These are phyloP conservation scores for Brachionus calyciflorus DNA, from an alignment of 1,140 invertebrate species.

Conservation along the genomic window DNA sequence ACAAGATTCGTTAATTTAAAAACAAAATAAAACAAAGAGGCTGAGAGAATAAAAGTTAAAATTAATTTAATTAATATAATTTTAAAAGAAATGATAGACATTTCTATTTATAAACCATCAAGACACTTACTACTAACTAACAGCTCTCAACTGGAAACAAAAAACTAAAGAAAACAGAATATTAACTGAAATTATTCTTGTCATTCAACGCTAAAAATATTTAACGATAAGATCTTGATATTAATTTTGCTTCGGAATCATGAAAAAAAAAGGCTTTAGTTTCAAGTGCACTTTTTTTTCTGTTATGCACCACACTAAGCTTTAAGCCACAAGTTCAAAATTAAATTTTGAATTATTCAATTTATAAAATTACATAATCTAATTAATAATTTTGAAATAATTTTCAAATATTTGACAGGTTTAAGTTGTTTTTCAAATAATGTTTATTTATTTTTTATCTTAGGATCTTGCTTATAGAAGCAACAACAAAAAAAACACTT, in stretches of 20 bases:
- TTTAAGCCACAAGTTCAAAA: too few relatives aligned
- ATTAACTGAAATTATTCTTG: conserved; percentile 39
- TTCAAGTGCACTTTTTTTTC: not conserved
- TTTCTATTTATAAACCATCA: not conserved
- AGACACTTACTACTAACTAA: not conserved
- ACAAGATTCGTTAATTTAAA: conserved; percentile 10
- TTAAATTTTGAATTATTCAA: too few relatives aligned
- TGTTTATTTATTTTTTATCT: too few relatives aligned
- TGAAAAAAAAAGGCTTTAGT: too few relatives aligned
- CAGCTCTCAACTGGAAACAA: conserved; percentile 22
- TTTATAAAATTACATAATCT: too few relatives aligned
- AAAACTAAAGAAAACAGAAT: too few relatives aligned
- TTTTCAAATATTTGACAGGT: too few relatives aligned
- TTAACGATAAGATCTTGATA: conserved; percentile 36
- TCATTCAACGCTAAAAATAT: not conserved
- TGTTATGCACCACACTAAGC: not conserved
- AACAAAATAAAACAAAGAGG: conserved; percentile 1
- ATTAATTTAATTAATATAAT: conserved; percentile 31
- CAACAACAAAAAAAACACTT: not conserved
- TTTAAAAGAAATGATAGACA: not conserved
- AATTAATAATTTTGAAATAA: too few relatives aligned
- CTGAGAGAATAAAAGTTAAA: not conserved
- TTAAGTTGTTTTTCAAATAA: too few relatives aligned
- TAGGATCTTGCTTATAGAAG: too few relatives aligned
- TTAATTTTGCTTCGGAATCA: conserved; percentile 32